Evolutionary conservation across 2,113 vertebrate species (phyloP), one percentile per base, ranked within the genome.

Genomic region (Rhinopomastus cyanomelas): DNA sequence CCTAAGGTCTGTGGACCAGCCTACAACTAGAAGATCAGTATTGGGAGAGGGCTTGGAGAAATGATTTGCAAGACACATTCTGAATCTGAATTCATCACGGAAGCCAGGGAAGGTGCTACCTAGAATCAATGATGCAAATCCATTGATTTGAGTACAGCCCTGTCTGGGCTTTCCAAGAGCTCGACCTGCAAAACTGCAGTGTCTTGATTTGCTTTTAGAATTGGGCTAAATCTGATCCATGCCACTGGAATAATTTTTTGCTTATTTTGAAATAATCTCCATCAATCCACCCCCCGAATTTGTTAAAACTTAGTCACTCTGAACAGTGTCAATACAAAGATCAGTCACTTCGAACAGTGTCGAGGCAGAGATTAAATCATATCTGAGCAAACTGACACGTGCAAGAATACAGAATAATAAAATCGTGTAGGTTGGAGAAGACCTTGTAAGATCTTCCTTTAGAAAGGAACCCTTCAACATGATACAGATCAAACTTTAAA

Each of bases 341-440:
- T n/a, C n/a, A 19, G 56, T 67, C 17, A 16, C 11, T 8, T 7
- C 25, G 29, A 30, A 29, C 10, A 51, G n/a, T 6, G 26, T 30
- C 8, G 57, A 8, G 9, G 39, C 2, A 68, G 74, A 21, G 29
- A 16, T 0, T 0, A 48, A 29, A 39, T 34, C 0, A 6, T 4
- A 5, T 44, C 49, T 81, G 66, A 76, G 36, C 18, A 76, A 67
- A 72, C 5, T 22, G 22, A 36, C 77, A 32, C 19, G 1, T 6
- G 4, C 23, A 60, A 26, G 65, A 78, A 19, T 8, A 12, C 39
- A 42, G 39, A 42, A 42, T 42, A 42, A 42, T 42, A 42, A 42
- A 42, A 42, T 42, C 11, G 39, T 42, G 11, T 42, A 42, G 39
- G 39, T 42, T 42, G 39, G 39, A 42, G 39, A 42, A 42, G 39